A percentile compares a stretch with the other conserved stretches of the same genome.
Conservation (phyloP, 2,888 invertebrate genomes). For the Nemotelus nigrinus region DNA sequence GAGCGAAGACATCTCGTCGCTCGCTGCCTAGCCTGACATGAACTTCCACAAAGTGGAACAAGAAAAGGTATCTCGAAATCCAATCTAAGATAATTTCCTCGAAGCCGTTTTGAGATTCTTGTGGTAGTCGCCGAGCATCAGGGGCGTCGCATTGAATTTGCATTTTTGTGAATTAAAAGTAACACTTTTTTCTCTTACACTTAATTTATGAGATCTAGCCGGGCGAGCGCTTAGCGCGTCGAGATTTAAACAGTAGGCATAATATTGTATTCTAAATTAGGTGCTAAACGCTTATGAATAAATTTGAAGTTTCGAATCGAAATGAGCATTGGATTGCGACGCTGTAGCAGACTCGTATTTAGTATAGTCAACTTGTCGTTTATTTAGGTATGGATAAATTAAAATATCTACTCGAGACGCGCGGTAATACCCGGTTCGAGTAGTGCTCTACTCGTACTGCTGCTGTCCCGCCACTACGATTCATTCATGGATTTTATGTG, state of each 20-base stretch:
- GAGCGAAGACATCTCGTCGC: background rate
- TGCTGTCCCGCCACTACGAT: background rate
- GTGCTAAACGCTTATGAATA: conserved; percentile 45
- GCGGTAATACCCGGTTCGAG: background rate
- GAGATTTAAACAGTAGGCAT: conserved; percentile 43
- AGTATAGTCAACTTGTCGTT: conserved; percentile 27
- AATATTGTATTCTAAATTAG: conserved; percentile 44
- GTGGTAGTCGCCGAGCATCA: conserved; percentile 27
- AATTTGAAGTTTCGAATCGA: conserved; percentile 34
- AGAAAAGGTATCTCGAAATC: conserved; percentile 22
- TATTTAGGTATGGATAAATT: conserved; percentile 40
- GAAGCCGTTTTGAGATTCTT: conserved; percentile 13
- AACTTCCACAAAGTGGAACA: background rate
- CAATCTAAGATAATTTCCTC: conserved; percentile 26
- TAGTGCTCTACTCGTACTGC: background rate
- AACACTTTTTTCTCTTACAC: conserved; percentile 32
- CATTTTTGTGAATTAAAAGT: conserved; percentile 44
- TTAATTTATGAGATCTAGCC: conserved; percentile 43
- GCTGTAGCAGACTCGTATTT: background rate
- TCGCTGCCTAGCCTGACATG: background rate
- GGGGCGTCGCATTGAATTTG: conserved; percentile 25
- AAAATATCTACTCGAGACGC: conserved; percentile 22
- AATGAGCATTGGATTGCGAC: conserved; percentile 6
- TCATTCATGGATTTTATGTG: conserved; percentile 38
- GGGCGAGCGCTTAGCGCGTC: conserved; percentile 4